Base-by-base conservation (phyloP, 2,797 vertebrate genomes). In the Argentina silus region DNA sequence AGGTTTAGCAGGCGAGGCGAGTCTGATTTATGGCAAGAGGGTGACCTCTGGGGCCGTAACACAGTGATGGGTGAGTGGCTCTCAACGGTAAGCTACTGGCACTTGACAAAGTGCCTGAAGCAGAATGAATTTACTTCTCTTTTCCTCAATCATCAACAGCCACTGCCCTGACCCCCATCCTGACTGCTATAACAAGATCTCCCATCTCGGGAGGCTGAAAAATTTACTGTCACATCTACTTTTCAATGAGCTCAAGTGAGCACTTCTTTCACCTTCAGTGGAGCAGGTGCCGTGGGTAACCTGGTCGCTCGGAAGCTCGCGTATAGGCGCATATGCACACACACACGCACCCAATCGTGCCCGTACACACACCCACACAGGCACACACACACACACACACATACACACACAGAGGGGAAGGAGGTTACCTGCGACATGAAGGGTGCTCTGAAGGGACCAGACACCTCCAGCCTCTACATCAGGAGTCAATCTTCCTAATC, bases 81-180 rank as follows among this genome's bases (percentile, higher is more conserved):
- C 96, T 98, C 97, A 97, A 96, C 96, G 96, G 97, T 97, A 95
- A 98, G 96, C 96, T 95, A 95, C 96, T 96, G 97, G 96, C 98
- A 96, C 94, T 98, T 99, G 98, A 99, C 97, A 98, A 97, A 98
- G 97, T 97, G 96, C 96, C 94, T 91, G 92, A 92, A 96, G 97
- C 96, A 97, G 96, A 98, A 98, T 98, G 98, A 97, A 99, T 99
- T 98, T 97, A 98, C 97, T 97, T 97, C 97, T 96, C 96, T 98
- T 98, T 98, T 96, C 97, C 97, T 98, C 97, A 96, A 96, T 98
- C 97, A 97, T 97, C 97, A 98, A 97, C 97, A 97, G 97, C 96
- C 96, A 94, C 96, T 97, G 95, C 95, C 95, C 96, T 98, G 97
- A 98, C 97, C 98, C 96, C 96, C 95, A 91, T 92, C 93, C 95